Conservation (phyloP, 37 sponge, comb jelly and placozoan species). For the Geodia barretti region DNA sequence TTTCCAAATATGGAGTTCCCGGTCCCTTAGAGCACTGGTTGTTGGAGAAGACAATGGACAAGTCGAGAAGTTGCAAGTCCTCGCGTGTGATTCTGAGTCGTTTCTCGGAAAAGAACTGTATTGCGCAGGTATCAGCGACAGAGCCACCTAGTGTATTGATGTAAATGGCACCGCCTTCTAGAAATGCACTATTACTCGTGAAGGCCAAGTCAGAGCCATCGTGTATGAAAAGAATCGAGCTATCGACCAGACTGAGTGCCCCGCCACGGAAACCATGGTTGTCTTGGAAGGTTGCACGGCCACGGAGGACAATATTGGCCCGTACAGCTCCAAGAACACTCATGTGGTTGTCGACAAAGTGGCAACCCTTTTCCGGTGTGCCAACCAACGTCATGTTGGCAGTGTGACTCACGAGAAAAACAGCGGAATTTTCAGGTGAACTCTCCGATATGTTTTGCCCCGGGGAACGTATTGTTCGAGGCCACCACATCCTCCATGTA, state of each 20-base stretch:
- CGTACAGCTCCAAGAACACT: conserved; percentile 17
- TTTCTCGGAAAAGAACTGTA: conserved; percentile 16
- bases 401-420: conserved; percentile 1
- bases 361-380: not conserved
- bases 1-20: conserved; percentile 48
- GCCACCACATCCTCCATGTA: conserved; percentile 21
- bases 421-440: conserved; percentile 12
- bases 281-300: conserved; percentile 6
- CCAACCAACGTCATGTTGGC: conserved; percentile 27
- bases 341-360: conserved; percentile 8
- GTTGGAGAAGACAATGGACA: conserved; percentile 9
- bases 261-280: conserved; percentile 36
- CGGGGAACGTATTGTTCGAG: conserved; percentile 18
- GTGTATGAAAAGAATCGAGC: conserved; percentile 13
- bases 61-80: not conserved
- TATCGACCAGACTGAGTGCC: conserved; percentile 26
- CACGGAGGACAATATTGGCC: conserved; percentile 16
- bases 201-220: conserved; percentile 24
- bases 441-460: not conserved
- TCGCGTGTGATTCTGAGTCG: not conserved
- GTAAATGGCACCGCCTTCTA: conserved; percentile 45
- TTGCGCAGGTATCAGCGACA: not conserved
- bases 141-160: conserved; percentile 23
- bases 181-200: not conserved
- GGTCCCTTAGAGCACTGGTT: conserved; percentile 12